Evolutionary conservation across 2,888 invertebrate genomes (phyloP).

Genomic region (Hymenopus coronatus): DNA sequence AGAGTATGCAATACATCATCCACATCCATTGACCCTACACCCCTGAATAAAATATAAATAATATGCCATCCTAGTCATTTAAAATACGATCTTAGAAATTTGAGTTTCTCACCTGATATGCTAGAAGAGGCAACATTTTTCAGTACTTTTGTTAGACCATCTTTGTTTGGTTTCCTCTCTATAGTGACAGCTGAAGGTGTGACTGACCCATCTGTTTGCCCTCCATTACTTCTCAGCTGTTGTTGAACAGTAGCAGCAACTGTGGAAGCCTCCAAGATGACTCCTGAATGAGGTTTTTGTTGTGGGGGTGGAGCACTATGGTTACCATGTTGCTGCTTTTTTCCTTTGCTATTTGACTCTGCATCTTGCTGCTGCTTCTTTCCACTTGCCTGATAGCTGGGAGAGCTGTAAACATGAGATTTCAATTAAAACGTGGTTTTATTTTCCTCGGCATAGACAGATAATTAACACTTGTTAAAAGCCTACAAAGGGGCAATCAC

Average conservation of each 20-base stretch:
- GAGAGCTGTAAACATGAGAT: conserved; percentile 51
- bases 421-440: not conserved
- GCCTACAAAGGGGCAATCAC: no score
- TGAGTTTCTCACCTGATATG: conserved; percentile 53
- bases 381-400: conserved; percentile 57
- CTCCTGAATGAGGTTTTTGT: conserved; percentile 44
- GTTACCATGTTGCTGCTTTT: conserved; percentile 42
- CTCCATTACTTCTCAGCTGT: conserved; percentile 22
- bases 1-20: no score
- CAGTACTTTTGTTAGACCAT: conserved; percentile 51
- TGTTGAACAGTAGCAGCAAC: conserved; percentile 38
- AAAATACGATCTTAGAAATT: not conserved
- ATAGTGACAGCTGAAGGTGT: conserved; percentile 43
- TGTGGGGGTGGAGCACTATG: conserved; percentile 34
- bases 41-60: no score
- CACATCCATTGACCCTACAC: no score
- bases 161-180: conserved; percentile 28
- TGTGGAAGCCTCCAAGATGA: conserved; percentile 47
- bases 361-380: conserved; percentile 44
- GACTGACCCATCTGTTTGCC: conserved; percentile 9
- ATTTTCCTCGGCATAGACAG: not conserved
- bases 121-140: conserved; percentile 57
- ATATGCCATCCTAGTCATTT: no score
- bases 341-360: not conserved
- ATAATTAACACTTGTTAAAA: no score